Evolutionary conservation across 1,140 invertebrate species (phyloP), one percentile per base, ranked within the genome.

Genomic region (Potamilus streckersoni): DNA sequence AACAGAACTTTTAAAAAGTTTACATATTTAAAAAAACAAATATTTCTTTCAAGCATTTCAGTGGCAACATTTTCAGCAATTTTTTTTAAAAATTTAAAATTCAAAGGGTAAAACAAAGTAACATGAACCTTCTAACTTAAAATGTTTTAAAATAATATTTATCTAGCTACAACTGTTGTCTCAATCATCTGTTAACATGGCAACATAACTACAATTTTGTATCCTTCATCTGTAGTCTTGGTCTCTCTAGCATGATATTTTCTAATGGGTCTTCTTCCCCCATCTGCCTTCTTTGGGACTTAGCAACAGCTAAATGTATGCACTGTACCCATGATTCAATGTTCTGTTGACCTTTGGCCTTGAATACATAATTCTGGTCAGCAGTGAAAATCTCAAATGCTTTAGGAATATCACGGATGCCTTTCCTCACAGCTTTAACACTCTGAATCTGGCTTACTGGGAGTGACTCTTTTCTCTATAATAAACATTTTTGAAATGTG

Each of bases 351-450:
- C 96, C 96, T 90, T 96, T 96, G 12, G 96, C 96, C 91, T 97
- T 98, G 69, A 98, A 92, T 83, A 97, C 95, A 82, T 96, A 93
- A 86, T 96, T 95, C 87, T 97, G 95, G 71, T 91, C 90, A 66
- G 95, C 94, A 1, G 96, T 97, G 90, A 98, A 98, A 78, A 98
- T 97, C 92, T 98, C 96, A 91, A 98, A 98, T 2, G 96, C 96
- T 90, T 96, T 96, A 15, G 96, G 96, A 85, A 98, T 96, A 80
- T 90, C 86, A 65, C 91, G 86, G 19, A 89, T 84, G 85, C 96
- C 96, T 70, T 92, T 65, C 94, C 94, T 86, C 12, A 92, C 87
- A 14, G 97, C 96, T 88, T 97, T 96, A 1, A 98, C 96, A 79
- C 95, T 96, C 57, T 96, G 93, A 73, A 98, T 97, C 90, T 97